Conservation (phyloP, 1,140 invertebrate genomes). For the Bombus confusus region DNA sequence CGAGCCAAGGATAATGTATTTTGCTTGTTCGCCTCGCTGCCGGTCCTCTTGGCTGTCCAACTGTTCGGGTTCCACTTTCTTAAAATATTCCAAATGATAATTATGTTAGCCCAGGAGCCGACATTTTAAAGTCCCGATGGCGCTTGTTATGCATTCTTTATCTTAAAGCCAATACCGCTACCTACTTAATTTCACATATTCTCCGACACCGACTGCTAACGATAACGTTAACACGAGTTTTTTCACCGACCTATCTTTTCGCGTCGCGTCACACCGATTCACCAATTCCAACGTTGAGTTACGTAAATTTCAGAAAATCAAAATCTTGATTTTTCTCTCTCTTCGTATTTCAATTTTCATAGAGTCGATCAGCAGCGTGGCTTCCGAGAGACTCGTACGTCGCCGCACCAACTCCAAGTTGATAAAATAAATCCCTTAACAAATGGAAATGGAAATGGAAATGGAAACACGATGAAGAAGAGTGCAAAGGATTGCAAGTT, state of each 20-base stretch:
- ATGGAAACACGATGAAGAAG: not conserved
- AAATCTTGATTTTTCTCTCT: no score
- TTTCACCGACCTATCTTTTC: not conserved
- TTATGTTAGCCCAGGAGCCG: not conserved
- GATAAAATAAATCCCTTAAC: not conserved
- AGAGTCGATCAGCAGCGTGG: no score
- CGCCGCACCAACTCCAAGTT: no score
- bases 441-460: not conserved
- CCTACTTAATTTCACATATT: not conserved
- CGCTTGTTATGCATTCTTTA: not conserved
- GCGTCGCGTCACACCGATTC: no score
- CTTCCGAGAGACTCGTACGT: no score
- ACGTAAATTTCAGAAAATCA: no score
- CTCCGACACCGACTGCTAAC: not conserved
- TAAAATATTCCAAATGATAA: not conserved
- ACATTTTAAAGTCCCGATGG: not conserved
- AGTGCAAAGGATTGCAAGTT: not conserved
- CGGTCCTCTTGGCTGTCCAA: not conserved
- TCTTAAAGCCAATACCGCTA: not conserved
- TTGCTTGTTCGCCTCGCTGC: conserved; percentile 57
- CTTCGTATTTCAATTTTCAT: no score
- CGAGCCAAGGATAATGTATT: conserved; percentile 65
- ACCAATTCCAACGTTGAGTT: no score
- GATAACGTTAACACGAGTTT: not conserved
- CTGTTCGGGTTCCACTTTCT: not conserved